phyloP scores from a whole-genome alignment of 2,888 invertebrate genomes.

The Drosophila sordidapex region DNA sequence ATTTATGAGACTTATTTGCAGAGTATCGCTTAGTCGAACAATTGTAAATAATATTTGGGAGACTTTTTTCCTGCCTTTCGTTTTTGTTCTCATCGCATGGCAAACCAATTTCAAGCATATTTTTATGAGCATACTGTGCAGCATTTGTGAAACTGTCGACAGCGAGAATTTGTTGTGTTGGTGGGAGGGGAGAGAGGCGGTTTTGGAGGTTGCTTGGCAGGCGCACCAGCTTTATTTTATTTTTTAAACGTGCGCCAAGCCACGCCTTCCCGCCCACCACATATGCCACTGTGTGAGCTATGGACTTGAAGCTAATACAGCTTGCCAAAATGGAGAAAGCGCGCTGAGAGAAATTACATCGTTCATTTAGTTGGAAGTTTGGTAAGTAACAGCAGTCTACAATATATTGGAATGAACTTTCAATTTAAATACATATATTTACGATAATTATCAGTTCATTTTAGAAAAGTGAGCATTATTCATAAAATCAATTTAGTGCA shows the following conservation, averaged over 20 bases:
- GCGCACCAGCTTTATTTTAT: slow-evolving; percentile 76
- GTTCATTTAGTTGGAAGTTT: background rate
- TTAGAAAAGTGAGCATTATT: background rate
- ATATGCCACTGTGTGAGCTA: slow-evolving; percentile 36
- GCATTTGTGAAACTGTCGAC: slow-evolving; percentile 32
- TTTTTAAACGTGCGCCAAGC: slow-evolving; percentile 68
- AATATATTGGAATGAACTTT: background rate
- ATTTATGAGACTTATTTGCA: background rate
- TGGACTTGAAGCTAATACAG: slow-evolving; percentile 66
- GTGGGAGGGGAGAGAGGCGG: background rate
- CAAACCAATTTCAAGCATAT: slow-evolving; percentile 77
- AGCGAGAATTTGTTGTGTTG: slow-evolving; percentile 10
- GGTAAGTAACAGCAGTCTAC: background rate
- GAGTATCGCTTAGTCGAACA: slow-evolving; percentile 9
- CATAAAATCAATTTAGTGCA: background rate
- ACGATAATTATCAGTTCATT: background rate
- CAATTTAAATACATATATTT: background rate
- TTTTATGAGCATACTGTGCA: slow-evolving; percentile 74
- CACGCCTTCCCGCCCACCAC: slow-evolving; percentile 45
- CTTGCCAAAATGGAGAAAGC: slow-evolving; percentile 44
- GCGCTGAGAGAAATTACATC: slow-evolving; percentile 29
- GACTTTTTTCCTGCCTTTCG: slow-evolving; percentile 30
- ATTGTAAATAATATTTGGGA: too few species aligned
- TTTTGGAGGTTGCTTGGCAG: slow-evolving; percentile 46
- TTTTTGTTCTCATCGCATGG: slow-evolving; percentile 42